A percentile compares a stretch with the other conserved stretches of the same genome.
These are phyloP conservation scores for Wiebesia pumilae DNA, from an alignment of 1,140 invertebrate genomes.

Conservation along the genomic window DNA sequence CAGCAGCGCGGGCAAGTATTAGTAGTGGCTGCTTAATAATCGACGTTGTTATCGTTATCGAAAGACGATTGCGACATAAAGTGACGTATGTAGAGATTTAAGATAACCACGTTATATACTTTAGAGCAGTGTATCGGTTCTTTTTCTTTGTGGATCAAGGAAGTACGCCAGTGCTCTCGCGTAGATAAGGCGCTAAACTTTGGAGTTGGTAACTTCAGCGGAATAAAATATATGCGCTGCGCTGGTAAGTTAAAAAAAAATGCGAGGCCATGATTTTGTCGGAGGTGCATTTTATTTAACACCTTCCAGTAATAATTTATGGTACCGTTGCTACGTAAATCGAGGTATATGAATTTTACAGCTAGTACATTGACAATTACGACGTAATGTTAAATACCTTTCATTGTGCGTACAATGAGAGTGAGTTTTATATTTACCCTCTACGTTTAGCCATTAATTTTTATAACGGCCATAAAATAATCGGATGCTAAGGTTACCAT, in stretches of 20 bases:
- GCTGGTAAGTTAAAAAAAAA: neutral
- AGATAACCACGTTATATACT: neutral
- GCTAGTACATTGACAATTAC: neutral
- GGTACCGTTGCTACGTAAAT: neutral
- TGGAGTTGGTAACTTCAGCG: neutral
- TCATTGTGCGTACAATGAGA: neutral
- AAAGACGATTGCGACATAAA: neutral
- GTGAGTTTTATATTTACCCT: neutral
- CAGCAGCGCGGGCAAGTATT: neutral
- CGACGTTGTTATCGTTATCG: neutral
- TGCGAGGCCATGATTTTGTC: neutral
- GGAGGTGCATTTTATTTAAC: neutral
- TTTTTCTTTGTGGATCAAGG: neutral
- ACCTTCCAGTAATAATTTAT: neutral
- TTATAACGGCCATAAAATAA: neutral
- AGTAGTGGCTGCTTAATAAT: neutral
- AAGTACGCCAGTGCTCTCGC: neutral
- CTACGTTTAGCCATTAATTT: neutral
- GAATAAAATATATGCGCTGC: neutral
- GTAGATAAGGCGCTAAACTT: neutral
- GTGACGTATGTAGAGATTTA: neutral
- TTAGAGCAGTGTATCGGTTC: neutral
- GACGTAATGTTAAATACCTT: neutral
- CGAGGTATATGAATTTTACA: neutral
- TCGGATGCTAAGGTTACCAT: neutral